Base-by-base conservation (phyloP, 2,797 vertebrate genomes). In the Amniataba percoides region DNA sequence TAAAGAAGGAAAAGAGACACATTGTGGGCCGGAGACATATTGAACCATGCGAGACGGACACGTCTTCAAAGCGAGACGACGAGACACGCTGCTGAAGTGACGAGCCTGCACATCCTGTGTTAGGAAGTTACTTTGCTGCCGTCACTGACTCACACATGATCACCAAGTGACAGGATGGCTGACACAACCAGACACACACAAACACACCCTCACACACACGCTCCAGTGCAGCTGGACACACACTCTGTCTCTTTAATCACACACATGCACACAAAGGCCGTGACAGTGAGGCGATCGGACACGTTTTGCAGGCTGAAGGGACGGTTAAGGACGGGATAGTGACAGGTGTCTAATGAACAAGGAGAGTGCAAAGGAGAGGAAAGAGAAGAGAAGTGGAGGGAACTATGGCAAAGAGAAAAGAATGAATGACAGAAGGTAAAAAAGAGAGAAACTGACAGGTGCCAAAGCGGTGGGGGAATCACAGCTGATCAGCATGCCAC, bases 371-470 rank as follows among this genome's bases (percentile, higher is more conserved):
- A 46, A 39, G 25, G 46, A 62, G 56, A 62, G 43, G 61, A 65
- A 66, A 46, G 48, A 52, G 18, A 69, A 75, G 73, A 74, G 57
- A 36, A 49, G n/a, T 10, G 15, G 56, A 71, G 27, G 63, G 36
- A 67, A 48, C 13, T 13, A 2, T 9, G 7, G 53, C 73, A 34
- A 31, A 39, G 43, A 42, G 27, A 40, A 65, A 19, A 49, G 70
- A 61, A 74, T 75, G 77, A 77, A 78, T 56, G 77, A 71, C 57
- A 42, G 56, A 56, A 51, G 14, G n/a, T n/a, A 67, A 31, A 48
- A 36, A 49, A 68, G 15, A 58, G 40, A 76, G 39, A 78, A 81
- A 82, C 39, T 85, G 90, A 85, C 87, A 91, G 87, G 77, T 90
- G 90, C 61, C 85, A 88, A 82, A 81, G 60, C 45, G 65, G 72